phyloP scores from a whole-genome alignment of 2,797 vertebrate genomes.

The Valencia hispanica region DNA sequence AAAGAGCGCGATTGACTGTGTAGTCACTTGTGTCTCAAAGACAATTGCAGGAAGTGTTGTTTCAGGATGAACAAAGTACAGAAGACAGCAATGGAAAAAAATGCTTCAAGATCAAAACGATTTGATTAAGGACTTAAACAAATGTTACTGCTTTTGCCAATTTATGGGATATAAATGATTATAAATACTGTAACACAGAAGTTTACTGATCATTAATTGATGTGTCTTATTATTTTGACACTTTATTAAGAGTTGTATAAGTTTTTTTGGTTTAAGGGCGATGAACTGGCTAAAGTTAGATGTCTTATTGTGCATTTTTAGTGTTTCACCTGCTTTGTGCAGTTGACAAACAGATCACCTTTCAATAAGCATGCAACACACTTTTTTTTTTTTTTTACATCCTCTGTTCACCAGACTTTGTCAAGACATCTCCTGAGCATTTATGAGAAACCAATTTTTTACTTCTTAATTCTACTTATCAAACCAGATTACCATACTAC shows the following conservation, averaged over 20 bases:
- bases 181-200: neutral
- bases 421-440: neutral
- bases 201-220: neutral
- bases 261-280: neutral
- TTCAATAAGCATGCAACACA: neutral
- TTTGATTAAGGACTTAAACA: slow-evolving; percentile 15
- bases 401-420: neutral
- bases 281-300: neutral
- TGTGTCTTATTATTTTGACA: neutral
- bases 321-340: neutral
- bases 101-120: slow-evolving; percentile 14
- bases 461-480: slow-evolving; percentile 7
- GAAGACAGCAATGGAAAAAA: slow-evolving; percentile 47
- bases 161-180: neutral
- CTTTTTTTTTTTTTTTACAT: neutral
- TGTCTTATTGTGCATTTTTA: neutral
- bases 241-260: neutral
- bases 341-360: neutral
- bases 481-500: slow-evolving; percentile 17
- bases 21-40: slow-evolving; percentile 49
- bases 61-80: slow-evolving; percentile 62
- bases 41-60: slow-evolving; percentile 80
- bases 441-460: neutral
- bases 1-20: slow-evolving; percentile 47
- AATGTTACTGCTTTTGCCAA: neutral